These are phyloP conservation scores for Diachasmimorpha longicaudata DNA, from an alignment of 1,140 invertebrate genomes.

Conservation along the genomic window DNA sequence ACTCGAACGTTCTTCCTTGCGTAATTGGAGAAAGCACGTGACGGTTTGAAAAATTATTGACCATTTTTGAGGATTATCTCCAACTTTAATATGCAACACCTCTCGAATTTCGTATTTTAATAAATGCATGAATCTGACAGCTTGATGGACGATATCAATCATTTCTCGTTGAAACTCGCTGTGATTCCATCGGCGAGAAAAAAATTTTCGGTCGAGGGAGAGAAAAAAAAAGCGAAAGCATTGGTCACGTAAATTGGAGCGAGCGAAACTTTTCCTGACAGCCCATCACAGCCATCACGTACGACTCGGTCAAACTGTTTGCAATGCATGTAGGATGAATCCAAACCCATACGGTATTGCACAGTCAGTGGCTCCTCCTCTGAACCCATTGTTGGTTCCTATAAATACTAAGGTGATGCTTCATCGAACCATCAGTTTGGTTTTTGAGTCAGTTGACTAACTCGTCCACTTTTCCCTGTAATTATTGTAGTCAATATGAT, in stretches of 20 bases:
- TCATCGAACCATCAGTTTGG: conserved; percentile 51
- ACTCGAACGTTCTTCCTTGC: conserved; percentile 40
- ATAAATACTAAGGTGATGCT: conserved; percentile 57
- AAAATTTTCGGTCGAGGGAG: no score
- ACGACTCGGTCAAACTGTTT: conserved; percentile 43
- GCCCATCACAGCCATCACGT: conserved; percentile 44
- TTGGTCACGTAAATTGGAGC: conserved; percentile 17
- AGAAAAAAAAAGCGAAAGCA: conserved; percentile 17
- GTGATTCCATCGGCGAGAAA: no score
- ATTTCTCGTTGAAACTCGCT: no score
- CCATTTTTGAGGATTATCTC: neutral
- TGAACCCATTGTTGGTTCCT: conserved; percentile 36
- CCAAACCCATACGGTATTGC: neutral
- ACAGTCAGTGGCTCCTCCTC: conserved; percentile 11
- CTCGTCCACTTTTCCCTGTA: conserved; percentile 10
- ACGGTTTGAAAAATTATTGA: conserved; percentile 43
- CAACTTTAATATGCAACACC: no score
- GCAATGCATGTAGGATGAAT: conserved; percentile 42
- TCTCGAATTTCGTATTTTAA: no score
- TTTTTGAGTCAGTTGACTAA: conserved; percentile 37
- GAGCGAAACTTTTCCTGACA: conserved; percentile 47
- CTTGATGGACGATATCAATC: no score
- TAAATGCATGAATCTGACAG: no score
- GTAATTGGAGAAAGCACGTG: conserved; percentile 53
- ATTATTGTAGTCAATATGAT: conserved; percentile 42